Percentiles rank a stretch among this genome's conserved stretches.
These are phyloP conservation scores for Rhinogobio ventralis DNA, from an alignment of 2,797 vertebrate species.

Conservation along the genomic window DNA sequence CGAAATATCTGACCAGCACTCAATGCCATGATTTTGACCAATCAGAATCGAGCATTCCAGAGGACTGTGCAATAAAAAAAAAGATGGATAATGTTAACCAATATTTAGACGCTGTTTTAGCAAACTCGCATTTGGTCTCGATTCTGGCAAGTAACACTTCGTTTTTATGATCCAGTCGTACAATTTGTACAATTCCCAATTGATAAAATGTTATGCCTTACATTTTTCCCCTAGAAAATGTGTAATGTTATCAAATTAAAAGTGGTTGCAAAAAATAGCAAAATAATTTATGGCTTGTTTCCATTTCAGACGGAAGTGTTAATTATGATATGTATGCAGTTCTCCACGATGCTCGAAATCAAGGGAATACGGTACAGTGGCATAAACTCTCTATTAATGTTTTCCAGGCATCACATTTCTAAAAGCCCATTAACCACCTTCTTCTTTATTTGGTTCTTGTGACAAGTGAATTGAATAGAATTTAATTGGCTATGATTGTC, in stretches of 20 bases:
- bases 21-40: background rate
- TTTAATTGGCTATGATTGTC: background rate
- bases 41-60: background rate
- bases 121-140: background rate
- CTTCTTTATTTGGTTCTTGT: background rate
- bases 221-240: background rate
- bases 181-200: background rate
- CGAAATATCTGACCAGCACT: background rate
- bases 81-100: background rate
- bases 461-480: background rate
- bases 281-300: background rate
- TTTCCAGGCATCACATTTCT: background rate
- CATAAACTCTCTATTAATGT: background rate
- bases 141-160: background rate
- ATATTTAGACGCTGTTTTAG: background rate
- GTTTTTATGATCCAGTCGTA: background rate
- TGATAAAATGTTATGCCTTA: background rate
- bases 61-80: background rate
- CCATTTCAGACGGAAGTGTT: conserved; percentile 28
- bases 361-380: conserved; percentile 26
- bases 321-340: conserved; percentile 22
- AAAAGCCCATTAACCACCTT: background rate
- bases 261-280: background rate
- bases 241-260: background rate
- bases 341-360: background rate